Conservation (phyloP, 2,113 vertebrate genomes). For the Sterrhoptilus dennistouni region DNA sequence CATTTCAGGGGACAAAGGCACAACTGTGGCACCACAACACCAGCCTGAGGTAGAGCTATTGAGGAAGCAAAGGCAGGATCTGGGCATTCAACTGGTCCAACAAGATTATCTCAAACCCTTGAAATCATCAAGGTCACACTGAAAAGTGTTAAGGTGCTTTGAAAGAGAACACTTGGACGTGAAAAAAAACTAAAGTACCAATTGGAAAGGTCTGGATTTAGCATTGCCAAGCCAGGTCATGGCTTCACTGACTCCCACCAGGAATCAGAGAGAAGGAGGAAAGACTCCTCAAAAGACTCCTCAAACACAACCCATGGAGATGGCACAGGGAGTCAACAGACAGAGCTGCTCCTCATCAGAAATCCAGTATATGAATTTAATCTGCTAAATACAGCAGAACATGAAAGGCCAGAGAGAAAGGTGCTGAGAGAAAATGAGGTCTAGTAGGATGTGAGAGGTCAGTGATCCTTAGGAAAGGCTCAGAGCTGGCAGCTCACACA, state of each 20-base stretch:
- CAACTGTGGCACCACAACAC: not conserved
- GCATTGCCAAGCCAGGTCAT: not conserved
- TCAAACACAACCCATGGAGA: not conserved
- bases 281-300: not conserved
- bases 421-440: not conserved
- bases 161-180: not conserved
- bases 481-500: not conserved
- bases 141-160: conserved; percentile 2
- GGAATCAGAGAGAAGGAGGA: not conserved
- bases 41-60: not conserved
- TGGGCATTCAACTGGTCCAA: not conserved
- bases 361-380: not conserved
- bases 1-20: not conserved
- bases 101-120: not conserved
- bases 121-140: not conserved
- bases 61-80: not conserved
- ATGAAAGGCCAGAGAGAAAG: not conserved
- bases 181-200: accelerated
- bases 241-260: not conserved
- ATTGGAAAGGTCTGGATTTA: not conserved
- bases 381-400: not conserved
- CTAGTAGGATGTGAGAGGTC: not conserved
- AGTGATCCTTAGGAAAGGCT: not conserved
- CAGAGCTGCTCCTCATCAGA: not conserved
- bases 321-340: not conserved